A percentile compares a stretch with the other conserved stretches of the same genome.
These are phyloP conservation scores for Pituophis catenifer DNA, from an alignment of 2,113 vertebrate species.

Conservation along the genomic window DNA sequence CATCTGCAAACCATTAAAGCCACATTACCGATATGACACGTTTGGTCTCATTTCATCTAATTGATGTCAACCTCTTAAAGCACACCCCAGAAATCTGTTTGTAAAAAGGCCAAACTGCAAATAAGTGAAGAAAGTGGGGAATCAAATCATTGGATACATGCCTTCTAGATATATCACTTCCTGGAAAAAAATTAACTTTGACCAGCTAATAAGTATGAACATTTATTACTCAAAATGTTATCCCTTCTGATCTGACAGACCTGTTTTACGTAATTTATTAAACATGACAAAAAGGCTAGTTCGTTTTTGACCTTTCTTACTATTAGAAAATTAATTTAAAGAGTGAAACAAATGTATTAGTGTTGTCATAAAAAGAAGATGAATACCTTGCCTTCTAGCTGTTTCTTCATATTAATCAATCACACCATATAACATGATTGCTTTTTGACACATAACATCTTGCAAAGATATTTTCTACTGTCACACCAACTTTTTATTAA, in stretches of 20 bases:
- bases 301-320: conserved; percentile 94
- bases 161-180: conserved; percentile 74
- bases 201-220: conserved; percentile 86
- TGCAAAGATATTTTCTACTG: conserved; percentile 64
- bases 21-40: conserved; percentile 7
- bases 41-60: conserved; percentile 26
- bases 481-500: conserved; percentile 60
- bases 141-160: conserved; percentile 64
- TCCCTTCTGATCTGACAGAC: conserved; percentile 86
- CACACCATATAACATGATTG: conserved; percentile 64
- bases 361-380: conserved; percentile 84
- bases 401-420: conserved; percentile 75
- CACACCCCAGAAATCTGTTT: background rate
- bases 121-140: conserved; percentile 64
- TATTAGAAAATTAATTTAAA: conserved; percentile 97
- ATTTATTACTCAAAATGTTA: conserved; percentile 84
- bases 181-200: conserved; percentile 80
- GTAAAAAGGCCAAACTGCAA: conserved; percentile 17
- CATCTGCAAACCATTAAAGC: conserved; percentile 5
- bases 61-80: conserved; percentile 11
- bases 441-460: conserved; percentile 66
- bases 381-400: conserved; percentile 84
- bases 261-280: conserved; percentile 94
- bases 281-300: conserved; percentile 88
- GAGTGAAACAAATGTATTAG: conserved; percentile 93